Base-by-base conservation (phyloP, 2,888 invertebrate genomes). In the Drosophila barbarae region DNA sequence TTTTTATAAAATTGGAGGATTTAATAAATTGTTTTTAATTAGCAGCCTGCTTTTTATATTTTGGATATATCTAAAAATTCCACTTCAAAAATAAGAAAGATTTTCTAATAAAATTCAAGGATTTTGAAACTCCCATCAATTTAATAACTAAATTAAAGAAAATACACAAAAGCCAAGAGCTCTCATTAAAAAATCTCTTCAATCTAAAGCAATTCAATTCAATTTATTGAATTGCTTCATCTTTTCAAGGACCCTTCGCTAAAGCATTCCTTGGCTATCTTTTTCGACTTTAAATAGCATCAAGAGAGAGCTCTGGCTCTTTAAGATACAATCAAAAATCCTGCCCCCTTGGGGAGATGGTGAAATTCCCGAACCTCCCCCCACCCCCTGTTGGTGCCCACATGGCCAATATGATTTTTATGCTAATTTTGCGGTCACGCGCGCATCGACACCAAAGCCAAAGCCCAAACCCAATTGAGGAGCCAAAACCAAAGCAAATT, bases 341-440 rank as follows among this genome's bases (percentile, higher is more conserved):
- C 28, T n/a, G 26, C 21, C 46, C 46, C 32, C 18, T n/a, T 18
- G 10, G 57, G 51, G 50, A 42, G 34, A 15, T 38, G 30, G 32
- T 6, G 26, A 18, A 47, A 42, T n/a, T 32, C 56, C 47, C 47
- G 21, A 38, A 42, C 26, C 26, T 26, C 26, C 7, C 26, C 18
- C 38, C 41, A 10, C 55, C 38, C 50, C 23, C 41, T 9, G 18
- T 13, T 30, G 18, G 21, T 47, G 28, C 41, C 74, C 83, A 64
- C 76, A 80, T 69, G 73, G 79, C 73, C 79, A 85, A 83, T 83
- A 80, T 79, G 77, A 79, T 79, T 85, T 85, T 83, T 85, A 86
- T 86, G 85, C 72, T 83, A 85, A 87, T 85, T 69, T 75, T 84
- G 74, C 66, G 70, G 79, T 77, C 81, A 80, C 84, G 78, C 80